Evolutionary conservation across 2,888 invertebrate species (phyloP).

Genomic region (Troides oblongomaculatus): DNA sequence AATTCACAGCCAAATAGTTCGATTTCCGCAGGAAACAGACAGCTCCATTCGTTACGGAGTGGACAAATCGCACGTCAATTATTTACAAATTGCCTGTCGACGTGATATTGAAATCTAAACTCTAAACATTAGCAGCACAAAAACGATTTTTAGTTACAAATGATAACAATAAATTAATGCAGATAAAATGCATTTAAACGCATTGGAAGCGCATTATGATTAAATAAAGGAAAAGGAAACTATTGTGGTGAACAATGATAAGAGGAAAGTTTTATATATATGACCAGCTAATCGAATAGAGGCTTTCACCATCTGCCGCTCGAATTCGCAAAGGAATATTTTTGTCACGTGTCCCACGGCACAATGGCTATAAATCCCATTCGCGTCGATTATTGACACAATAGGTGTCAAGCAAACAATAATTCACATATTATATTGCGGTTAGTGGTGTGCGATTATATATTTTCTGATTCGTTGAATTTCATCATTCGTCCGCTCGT

Average conservation of each 20-base stretch:
- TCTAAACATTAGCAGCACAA: conserved; percentile 16
- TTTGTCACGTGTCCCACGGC: conserved; percentile 60
- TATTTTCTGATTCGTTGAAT: conserved; percentile 41
- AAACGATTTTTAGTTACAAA: conserved; percentile 17
- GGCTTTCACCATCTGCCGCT: conserved; percentile 61
- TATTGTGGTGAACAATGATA: conserved; percentile 43
- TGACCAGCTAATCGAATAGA: conserved; percentile 49
- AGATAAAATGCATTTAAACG: conserved; percentile 39
- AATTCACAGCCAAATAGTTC: conserved; percentile 69
- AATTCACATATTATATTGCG: conserved; percentile 55
- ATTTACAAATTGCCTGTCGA: conserved; percentile 33
- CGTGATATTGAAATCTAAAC: conserved; percentile 26
- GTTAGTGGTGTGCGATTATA: conserved; percentile 46
- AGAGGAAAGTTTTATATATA: conserved; percentile 48
- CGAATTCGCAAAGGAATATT: conserved; percentile 45
- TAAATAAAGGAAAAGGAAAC: conserved; percentile 44
- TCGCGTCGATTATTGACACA: conserved; percentile 61
- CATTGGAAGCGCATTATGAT: conserved; percentile 45
- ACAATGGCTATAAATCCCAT: conserved; percentile 60
- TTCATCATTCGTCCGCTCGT: conserved; percentile 29
- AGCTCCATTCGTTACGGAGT: conserved; percentile 63
- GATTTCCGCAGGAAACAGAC: conserved; percentile 67
- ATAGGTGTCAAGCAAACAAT: conserved; percentile 65
- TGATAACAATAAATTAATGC: conserved; percentile 31
- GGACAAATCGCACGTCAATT: conserved; percentile 50